Evolutionary conservation across 2,888 invertebrate species (phyloP).

Genomic region (Molorchus minor): DNA sequence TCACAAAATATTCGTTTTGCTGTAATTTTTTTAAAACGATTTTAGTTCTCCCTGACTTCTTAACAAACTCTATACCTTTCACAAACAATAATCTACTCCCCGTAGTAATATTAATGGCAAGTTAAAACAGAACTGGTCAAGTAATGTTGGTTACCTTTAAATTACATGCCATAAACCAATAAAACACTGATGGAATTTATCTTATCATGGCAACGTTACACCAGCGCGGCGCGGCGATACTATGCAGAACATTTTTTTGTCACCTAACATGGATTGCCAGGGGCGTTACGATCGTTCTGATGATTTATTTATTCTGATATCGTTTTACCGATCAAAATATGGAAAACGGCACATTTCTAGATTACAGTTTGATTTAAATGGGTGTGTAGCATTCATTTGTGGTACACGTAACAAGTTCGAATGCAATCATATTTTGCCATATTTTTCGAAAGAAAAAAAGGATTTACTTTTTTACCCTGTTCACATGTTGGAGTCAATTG

Average conservation of each 20-base stretch:
- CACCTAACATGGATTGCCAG: slow-evolving; percentile 22
- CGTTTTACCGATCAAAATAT: slow-evolving; percentile 50
- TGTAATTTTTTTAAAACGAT: too few species aligned
- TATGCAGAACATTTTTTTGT: slow-evolving; percentile 15
- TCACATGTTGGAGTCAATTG: slow-evolving; percentile 8
- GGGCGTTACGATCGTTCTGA: slow-evolving; percentile 42
- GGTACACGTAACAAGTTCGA: slow-evolving; percentile 38
- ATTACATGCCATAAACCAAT: too few species aligned
- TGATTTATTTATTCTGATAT: slow-evolving; percentile 51
- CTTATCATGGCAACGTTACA: too few species aligned
- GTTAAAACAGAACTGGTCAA: too few species aligned
- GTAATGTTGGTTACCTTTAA: too few species aligned
- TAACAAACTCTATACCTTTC: too few species aligned
- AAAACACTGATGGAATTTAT: too few species aligned
- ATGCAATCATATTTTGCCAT: slow-evolving; percentile 27
- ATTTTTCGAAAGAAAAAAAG: slow-evolving; percentile 20
- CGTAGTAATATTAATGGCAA: too few species aligned
- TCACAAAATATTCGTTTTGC: too few species aligned
- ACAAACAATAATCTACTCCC: too few species aligned
- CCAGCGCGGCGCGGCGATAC: too few species aligned
- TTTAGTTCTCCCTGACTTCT: too few species aligned
- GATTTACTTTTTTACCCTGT: slow-evolving; percentile 3
- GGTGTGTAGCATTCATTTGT: slow-evolving; percentile 38
- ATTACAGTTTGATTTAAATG: slow-evolving; percentile 50
- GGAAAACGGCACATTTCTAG: slow-evolving; percentile 48